Evolutionary conservation across 2,113 vertebrate genomes (phyloP).

Genomic region (Trematocara nigrifrons): DNA sequence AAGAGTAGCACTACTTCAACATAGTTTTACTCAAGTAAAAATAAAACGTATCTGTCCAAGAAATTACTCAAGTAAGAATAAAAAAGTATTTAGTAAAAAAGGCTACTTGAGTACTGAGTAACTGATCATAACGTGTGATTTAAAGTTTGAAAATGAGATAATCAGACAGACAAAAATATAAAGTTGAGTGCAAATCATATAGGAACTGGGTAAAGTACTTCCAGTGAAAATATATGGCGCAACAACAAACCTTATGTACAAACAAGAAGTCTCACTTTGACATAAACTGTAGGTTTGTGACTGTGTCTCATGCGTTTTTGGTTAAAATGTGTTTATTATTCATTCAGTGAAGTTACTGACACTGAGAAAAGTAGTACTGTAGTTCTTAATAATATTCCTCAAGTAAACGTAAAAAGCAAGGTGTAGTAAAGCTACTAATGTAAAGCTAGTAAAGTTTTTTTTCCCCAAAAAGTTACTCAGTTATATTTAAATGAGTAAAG

Average conservation of each 20-base stretch:
- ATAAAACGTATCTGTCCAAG: not conserved
- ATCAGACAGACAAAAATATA: not conserved
- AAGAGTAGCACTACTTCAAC: not conserved
- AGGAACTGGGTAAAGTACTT: not conserved
- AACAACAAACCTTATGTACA: not conserved
- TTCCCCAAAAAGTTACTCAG: not conserved
- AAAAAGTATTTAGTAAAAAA: not conserved
- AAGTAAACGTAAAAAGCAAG: not conserved
- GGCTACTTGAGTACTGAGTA: not conserved
- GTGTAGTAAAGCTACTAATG: not conserved
- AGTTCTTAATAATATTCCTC: not conserved
- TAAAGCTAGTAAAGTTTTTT: not conserved
- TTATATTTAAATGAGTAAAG: not conserved
- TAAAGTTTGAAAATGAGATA: not conserved
- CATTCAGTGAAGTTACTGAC: not conserved
- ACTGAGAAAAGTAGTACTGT: not conserved
- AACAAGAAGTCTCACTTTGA: not conserved
- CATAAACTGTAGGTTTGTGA: not conserved
- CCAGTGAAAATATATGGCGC: not conserved
- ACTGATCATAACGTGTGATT: accelerated
- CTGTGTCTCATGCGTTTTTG: not conserved
- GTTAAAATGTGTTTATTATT: not conserved
- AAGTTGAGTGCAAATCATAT: not conserved
- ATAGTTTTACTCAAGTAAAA: not conserved
- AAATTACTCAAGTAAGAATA: not conserved